phyloP scores from a whole-genome alignment of 2,113 vertebrate species.

The Porphyrio hochstetteri region DNA sequence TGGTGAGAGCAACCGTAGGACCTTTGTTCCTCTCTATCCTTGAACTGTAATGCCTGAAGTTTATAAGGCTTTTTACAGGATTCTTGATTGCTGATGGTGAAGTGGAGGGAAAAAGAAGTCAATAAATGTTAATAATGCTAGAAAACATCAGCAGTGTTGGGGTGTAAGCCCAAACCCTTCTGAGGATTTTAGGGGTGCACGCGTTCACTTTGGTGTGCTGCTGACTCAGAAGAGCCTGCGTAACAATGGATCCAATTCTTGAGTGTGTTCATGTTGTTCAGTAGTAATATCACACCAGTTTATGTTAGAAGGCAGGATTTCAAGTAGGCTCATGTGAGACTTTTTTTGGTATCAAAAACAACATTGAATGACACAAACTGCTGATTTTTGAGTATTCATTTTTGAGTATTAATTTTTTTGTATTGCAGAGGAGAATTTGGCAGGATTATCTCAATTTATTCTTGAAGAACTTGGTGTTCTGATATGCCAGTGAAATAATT shows the following conservation, averaged over 20 bases:
- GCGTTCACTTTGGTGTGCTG: neutral
- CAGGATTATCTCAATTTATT: neutral
- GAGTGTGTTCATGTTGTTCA: neutral
- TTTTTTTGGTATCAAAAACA: neutral
- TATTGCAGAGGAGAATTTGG: neutral
- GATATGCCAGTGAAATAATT: neutral
- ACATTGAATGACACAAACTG: neutral
- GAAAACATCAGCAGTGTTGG: neutral
- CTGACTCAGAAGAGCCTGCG: neutral
- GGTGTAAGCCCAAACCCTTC: neutral
- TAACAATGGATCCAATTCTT: neutral
- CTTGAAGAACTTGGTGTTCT: neutral
- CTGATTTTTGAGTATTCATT: neutral
- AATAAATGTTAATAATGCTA: neutral
- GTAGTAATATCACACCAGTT: neutral
- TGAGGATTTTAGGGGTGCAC: fast-evolving
- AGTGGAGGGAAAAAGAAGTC: neutral
- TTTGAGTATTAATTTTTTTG: no score
- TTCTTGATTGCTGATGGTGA: neutral
- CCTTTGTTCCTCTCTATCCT: slow-evolving; percentile 9
- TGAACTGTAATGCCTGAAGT: neutral
- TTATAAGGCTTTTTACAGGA: neutral
- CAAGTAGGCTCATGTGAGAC: neutral
- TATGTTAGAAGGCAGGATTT: neutral
- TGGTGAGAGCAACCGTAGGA: neutral